A percentile compares a stretch with the other conserved stretches of the same genome.
phyloP scores from a whole-genome alignment of 1,140 invertebrate species.

The Solen grandis region DNA sequence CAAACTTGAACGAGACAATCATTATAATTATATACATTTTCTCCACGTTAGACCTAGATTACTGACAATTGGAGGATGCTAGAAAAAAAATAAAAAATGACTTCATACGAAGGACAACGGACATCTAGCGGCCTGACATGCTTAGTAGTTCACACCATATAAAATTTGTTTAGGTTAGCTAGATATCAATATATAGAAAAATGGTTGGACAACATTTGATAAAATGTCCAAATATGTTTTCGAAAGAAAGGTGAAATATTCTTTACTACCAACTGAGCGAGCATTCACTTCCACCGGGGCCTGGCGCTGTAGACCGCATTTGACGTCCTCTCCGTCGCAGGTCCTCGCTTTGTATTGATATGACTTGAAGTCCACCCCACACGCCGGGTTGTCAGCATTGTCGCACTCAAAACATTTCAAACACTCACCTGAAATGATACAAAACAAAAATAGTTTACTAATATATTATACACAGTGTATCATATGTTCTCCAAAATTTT shows the following conservation, averaged over 20 bases:
- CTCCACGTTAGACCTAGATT: too few species aligned
- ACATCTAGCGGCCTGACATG: neutral
- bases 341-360: slow-evolving; percentile 20
- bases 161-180: neutral
- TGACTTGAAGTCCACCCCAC: slow-evolving; percentile 29
- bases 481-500: neutral
- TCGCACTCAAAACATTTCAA: slow-evolving; percentile 40
- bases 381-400: slow-evolving; percentile 22
- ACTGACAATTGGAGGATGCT: neutral
- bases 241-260: neutral
- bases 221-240: too few species aligned
- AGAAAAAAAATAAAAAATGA: neutral
- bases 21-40: too few species aligned
- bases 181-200: neutral
- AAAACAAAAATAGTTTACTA: neutral
- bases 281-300: neutral
- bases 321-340: slow-evolving; percentile 5
- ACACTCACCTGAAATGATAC: slow-evolving; percentile 20
- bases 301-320: slow-evolving; percentile 41
- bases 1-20: too few species aligned
- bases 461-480: neutral
- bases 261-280: neutral
- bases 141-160: neutral
- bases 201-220: too few species aligned
- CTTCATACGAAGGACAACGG: neutral